Base-by-base conservation (phyloP, 2,113 vertebrate species). In the Phaethon lepturus region DNA sequence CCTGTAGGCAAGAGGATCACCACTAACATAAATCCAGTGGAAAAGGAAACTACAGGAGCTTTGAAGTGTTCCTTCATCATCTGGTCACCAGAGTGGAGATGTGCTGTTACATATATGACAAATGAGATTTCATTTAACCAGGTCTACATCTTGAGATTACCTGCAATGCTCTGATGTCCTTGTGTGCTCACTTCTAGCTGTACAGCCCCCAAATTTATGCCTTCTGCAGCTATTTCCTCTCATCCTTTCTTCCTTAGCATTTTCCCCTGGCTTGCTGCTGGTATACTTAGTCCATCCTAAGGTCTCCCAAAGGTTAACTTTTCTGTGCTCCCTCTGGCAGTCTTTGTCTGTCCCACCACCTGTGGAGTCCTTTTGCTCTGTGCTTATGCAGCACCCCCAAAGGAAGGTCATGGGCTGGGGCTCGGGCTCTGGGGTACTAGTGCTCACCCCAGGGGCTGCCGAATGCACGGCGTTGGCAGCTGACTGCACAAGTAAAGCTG, bases 261-360 rank as follows among this genome's bases (percentile, higher is more conserved):
- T 40, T 44, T 18, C 47, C 38, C 4, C 10, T 52, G 11, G 5
- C 17, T 85, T 28, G 22, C 12, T 62, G 29, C 22, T 3, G 1
- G n/a, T 8, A 53, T 19, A 14, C 10, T 79, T 35, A 42, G 13
- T 42, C 16, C 20, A 16, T 20, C 40, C 4, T 17, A 17, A 58
- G 4, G 23, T 44, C 56, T 66, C 28, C 5, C 13, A 47, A 66
- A 47, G 2, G n/a, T 52, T 33, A 64, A 45, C 13, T 58, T 33
- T 49, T 44, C 82, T 28, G 13, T 0, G 0, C 5, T 64, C 24
- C 24, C 24, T 72, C 33, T 47, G 25, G 20, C 8, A 59, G 25
- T 12, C 29, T 38, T 50, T 49, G 33, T 40, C 31, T 60, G 6
- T 81, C 60, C 58, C 40, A 44, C 22, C 18, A 17, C 4, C 17